These are phyloP conservation scores for Scopus umbretta DNA, from an alignment of 2,113 vertebrate species.

Conservation along the genomic window DNA sequence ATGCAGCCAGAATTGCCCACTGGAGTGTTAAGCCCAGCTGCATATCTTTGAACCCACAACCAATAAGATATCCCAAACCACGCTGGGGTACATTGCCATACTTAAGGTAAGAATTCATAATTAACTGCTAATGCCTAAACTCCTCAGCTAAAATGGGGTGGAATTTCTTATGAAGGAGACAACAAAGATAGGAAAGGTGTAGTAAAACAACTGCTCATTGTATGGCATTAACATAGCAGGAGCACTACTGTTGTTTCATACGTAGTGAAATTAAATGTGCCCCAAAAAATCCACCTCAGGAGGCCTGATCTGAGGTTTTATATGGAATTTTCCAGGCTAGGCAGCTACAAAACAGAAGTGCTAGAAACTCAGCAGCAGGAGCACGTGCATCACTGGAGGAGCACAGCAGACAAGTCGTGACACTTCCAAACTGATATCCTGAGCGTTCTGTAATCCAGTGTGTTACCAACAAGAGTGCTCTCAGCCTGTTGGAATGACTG, in stretches of 20 bases:
- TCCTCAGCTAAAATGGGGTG: background rate
- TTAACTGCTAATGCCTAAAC: background rate
- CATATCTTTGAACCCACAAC: background rate
- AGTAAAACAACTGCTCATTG: slow-evolving; percentile 3
- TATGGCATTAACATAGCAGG: background rate
- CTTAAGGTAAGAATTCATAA: slow-evolving; percentile 39
- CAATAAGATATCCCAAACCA: background rate
- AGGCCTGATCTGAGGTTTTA: background rate
- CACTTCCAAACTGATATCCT: background rate
- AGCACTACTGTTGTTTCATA: background rate
- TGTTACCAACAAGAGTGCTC: background rate
- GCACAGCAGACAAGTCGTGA: background rate
- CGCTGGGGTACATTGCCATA: background rate
- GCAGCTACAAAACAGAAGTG: background rate
- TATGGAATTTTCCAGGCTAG: background rate
- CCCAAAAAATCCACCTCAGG: background rate
- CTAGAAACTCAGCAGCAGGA: background rate
- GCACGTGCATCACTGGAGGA: background rate
- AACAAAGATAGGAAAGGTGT: background rate
- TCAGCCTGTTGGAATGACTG: background rate
- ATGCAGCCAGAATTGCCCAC: slow-evolving; percentile 18
- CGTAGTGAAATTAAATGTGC: background rate
- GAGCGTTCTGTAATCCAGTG: background rate
- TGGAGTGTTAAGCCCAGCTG: slow-evolving; percentile 27
- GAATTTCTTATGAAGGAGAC: slow-evolving; percentile 12